phyloP scores from a whole-genome alignment of 2,888 invertebrate species.

The Chloroclysta siterata region DNA sequence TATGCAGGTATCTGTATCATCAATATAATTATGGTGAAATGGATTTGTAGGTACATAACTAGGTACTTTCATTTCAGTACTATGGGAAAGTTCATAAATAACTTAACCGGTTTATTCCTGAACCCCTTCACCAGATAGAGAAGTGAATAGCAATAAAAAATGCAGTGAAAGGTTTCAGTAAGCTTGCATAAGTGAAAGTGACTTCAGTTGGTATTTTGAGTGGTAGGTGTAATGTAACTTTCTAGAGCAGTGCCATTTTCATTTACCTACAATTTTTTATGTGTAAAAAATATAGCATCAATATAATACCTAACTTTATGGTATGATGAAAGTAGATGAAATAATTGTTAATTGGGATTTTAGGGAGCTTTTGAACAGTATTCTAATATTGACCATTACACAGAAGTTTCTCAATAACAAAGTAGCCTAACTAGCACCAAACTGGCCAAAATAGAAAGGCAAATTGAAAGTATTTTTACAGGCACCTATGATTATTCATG shows the following conservation, averaged over 20 bases:
- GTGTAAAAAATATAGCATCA: background rate
- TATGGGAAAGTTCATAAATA: background rate
- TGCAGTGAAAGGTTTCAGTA: conserved; percentile 11
- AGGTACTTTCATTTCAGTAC: no score
- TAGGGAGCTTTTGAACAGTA: background rate
- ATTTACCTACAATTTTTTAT: background rate
- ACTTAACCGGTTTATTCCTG: background rate
- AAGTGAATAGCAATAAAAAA: background rate
- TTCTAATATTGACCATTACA: background rate
- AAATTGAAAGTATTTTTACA: background rate
- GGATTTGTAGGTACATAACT: background rate
- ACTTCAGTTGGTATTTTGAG: conserved; percentile 28
- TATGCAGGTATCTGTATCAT: conserved; percentile 33
- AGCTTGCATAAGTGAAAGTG: conserved; percentile 53
- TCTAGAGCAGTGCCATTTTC: conserved; percentile 15
- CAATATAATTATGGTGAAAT: conserved; percentile 42
- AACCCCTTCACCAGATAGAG: background rate
- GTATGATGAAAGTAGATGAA: no score
- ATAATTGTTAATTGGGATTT: background rate
- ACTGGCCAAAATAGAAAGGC: background rate
- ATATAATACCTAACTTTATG: no score
- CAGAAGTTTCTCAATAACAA: background rate
- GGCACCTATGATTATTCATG: background rate
- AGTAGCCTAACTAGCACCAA: background rate
- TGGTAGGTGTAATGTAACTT: conserved; percentile 17